These are phyloP conservation scores for Pocota personata DNA, from an alignment of 2,888 invertebrate genomes.

Conservation along the genomic window DNA sequence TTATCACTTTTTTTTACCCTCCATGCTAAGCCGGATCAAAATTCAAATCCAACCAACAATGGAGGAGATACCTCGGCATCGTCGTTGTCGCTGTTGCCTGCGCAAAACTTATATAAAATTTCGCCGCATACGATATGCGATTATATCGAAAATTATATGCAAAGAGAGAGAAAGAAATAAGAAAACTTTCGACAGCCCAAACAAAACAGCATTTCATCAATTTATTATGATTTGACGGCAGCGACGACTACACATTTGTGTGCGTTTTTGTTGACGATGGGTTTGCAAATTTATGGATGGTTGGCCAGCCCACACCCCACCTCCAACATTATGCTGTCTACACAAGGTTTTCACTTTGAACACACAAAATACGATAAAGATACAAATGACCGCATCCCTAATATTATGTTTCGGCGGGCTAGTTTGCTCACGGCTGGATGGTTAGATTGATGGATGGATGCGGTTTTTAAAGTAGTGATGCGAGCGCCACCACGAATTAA, in stretches of 20 bases:
- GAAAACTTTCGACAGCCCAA: constrained; percentile 43
- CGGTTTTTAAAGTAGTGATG: too few relatives aligned
- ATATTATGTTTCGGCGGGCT: constrained; percentile 22
- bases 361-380: constrained; percentile 2
- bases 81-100: too few relatives aligned
- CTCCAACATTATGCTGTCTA: neutral
- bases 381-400: constrained; percentile 33
- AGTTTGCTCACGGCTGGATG: constrained; percentile 37
- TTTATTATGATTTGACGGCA: constrained; percentile 33
- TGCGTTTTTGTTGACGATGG: neutral
- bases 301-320: constrained; percentile 15
- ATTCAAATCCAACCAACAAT: constrained; percentile 22
- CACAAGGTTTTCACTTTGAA: constrained; percentile 40
- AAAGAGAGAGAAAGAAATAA: neutral
- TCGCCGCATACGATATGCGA: neutral
- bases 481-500: constrained; percentile 9
- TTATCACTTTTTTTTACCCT: constrained; percentile 6
- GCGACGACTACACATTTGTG: neutral
- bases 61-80: neutral
- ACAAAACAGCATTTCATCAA: constrained; percentile 56
- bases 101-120: constrained; percentile 34
- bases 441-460: constrained; percentile 39
- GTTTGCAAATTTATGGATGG: constrained; percentile 32
- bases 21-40: constrained; percentile 11
- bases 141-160: neutral